Percentiles rank a stretch among this genome's conserved stretches.
Evolutionary conservation across 2,888 invertebrate genomes (phyloP).

Genomic region (Eulithis testata): DNA sequence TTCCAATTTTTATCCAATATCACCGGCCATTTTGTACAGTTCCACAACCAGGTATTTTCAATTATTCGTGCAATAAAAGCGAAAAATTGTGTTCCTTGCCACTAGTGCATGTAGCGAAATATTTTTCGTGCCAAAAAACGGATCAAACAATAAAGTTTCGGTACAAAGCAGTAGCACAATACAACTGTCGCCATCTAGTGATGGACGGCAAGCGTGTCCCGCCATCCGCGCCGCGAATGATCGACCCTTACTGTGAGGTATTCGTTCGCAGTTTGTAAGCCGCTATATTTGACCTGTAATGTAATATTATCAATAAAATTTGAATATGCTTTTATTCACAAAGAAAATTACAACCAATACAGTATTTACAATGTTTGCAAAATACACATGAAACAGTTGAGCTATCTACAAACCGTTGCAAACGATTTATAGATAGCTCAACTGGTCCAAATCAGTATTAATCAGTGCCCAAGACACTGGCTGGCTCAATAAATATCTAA

Average conservation of each 20-base stretch:
- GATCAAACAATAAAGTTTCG: slow-evolving; percentile 30
- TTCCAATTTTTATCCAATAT: background rate
- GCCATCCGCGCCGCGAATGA: slow-evolving; percentile 11
- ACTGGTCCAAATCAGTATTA: too few species aligned
- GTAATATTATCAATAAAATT: too few species aligned
- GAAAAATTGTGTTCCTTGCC: slow-evolving; percentile 10
- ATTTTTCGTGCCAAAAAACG: slow-evolving; percentile 21
- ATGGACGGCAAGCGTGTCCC: slow-evolving; percentile 23
- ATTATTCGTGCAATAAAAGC: slow-evolving; percentile 9
- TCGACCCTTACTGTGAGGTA: background rate
- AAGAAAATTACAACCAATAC: too few species aligned
- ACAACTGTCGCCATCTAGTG: slow-evolving; percentile 25
- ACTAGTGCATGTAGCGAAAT: slow-evolving; percentile 4
- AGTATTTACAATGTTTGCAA: too few species aligned
- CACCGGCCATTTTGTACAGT: background rate
- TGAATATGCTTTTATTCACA: too few species aligned
- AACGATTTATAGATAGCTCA: too few species aligned
- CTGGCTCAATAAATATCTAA: too few species aligned
- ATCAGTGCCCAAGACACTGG: too few species aligned
- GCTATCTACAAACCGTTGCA: too few species aligned
- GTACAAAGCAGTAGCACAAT: slow-evolving; percentile 20
- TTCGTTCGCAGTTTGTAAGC: background rate
- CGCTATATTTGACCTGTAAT: too few species aligned
- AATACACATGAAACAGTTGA: too few species aligned
- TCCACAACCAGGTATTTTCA: slow-evolving; percentile 4